Evolutionary conservation across 2,888 invertebrate genomes (phyloP).

Genomic region (Caenorhabditis sp.): DNA sequence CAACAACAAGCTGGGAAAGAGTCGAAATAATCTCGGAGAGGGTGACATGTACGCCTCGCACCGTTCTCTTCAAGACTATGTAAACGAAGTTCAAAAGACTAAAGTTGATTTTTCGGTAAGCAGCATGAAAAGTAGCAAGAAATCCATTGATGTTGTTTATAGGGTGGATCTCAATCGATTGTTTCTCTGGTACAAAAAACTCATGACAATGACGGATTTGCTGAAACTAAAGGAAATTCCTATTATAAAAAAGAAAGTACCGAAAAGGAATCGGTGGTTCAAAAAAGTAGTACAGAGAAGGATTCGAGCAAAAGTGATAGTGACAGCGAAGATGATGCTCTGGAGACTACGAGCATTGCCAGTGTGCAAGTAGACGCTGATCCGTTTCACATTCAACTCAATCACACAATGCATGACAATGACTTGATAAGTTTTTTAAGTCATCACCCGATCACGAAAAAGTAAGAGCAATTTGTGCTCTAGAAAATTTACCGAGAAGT

Average conservation of each 20-base stretch:
- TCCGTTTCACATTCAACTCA: slow-evolving; percentile 78
- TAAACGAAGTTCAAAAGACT: slow-evolving; percentile 79
- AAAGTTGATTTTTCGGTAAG: slow-evolving; percentile 74
- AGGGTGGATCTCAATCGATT: slow-evolving; percentile 80
- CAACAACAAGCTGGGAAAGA: slow-evolving; percentile 53
- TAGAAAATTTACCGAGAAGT: not conserved
- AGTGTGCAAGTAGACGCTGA: slow-evolving; percentile 85
- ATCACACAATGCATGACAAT: slow-evolving; percentile 76
- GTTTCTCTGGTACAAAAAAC: slow-evolving; percentile 78
- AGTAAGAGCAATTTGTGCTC: slow-evolving; percentile 60
- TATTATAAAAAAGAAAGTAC: slow-evolving; percentile 49
- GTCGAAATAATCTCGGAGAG: slow-evolving; percentile 21
- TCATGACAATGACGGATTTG: slow-evolving; percentile 59
- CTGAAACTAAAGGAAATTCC: slow-evolving; percentile 56
- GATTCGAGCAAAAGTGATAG: slow-evolving; percentile 42
- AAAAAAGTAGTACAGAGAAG: slow-evolving; percentile 12
- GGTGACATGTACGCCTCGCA: slow-evolving; percentile 68
- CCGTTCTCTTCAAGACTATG: slow-evolving; percentile 80
- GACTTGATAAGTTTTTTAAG: slow-evolving; percentile 78
- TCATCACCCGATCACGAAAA: slow-evolving; percentile 78
- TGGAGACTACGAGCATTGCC: slow-evolving; percentile 70
- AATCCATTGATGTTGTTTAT: slow-evolving; percentile 12
- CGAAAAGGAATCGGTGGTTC: not conserved
- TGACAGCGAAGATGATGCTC: slow-evolving; percentile 69
- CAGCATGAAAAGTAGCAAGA: not conserved